phyloP scores from a whole-genome alignment of 2,797 vertebrate genomes.

The Poecile montanus region DNA sequence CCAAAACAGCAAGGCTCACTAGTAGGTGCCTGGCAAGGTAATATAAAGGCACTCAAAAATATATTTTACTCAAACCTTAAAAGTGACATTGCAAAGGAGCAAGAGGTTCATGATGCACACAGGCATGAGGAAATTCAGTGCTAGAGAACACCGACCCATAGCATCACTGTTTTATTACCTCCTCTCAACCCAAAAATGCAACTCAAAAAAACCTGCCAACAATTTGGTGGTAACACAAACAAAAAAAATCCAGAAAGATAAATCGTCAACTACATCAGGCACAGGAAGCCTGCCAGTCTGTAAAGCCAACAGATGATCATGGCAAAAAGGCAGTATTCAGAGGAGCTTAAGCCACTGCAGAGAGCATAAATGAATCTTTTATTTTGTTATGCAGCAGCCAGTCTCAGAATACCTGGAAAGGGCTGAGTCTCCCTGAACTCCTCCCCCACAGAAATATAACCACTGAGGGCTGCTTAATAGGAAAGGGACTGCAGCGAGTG shows the following conservation, averaged over 20 bases:
- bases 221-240: not conserved
- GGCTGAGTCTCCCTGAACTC: not conserved
- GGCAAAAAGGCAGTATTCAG: not conserved
- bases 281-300: not conserved
- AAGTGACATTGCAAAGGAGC: not conserved
- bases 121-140: not conserved
- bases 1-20: not conserved
- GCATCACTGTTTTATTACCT: not conserved
- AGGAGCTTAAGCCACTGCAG: not conserved
- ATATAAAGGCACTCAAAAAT: not conserved
- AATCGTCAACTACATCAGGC: not conserved
- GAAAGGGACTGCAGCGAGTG: fast-evolving
- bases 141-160: fast-evolving
- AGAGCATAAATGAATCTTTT: not conserved
- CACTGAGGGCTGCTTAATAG: too few species aligned
- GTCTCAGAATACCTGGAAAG: not conserved
- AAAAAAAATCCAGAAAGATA: not conserved
- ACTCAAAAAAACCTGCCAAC: not conserved
- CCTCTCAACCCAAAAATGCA: not conserved
- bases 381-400: not conserved
- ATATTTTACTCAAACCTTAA: not conserved
- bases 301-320: not conserved
- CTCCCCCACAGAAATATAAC: not conserved
- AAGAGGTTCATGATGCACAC: not conserved
- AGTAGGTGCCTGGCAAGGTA: not conserved